Evolutionary conservation across 2,888 invertebrate species (phyloP), one percentile per base, ranked within the genome.

Genomic region (Lepidocyrtinus sp.): DNA sequence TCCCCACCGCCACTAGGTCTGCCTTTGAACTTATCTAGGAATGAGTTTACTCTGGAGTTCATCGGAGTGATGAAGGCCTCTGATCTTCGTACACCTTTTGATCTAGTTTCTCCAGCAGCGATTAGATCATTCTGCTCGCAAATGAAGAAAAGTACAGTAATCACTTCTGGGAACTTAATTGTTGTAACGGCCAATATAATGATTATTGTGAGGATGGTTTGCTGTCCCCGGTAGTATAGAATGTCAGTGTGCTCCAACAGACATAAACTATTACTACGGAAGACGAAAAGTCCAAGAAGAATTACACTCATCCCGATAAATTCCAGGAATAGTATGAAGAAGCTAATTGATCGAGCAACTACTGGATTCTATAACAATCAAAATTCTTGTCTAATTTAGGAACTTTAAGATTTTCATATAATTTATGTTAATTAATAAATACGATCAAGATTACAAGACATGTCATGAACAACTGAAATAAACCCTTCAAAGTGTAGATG

Each of bases 41-140:
- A 26, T 2, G 63, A 63, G 26, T 25, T 26, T 2, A 65, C 67
- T 64, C 80, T 25, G 27, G 75, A 75, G 2, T 3, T 17, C 71
- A 75, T 65, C 1, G 80, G 80, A 7, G 80, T 80, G 7, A 74
- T 7, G 50, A 80, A 80, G 7, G 80, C 80, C 1, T 80, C 80
- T 15, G 80, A 75, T 12, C 80, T 17, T 17, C 74, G 69, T 19
- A 22, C 80, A 5, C 80, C 80, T 67, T 80, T 80, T 2, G 79
- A 79, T n/a, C 73, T 74, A 0, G 64, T 74, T 70, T 79, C 74
- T 2, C 79, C 79, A 0, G 24, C 24, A 24, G 63, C 19, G 15
- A 79, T 63, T 0, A 73, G 59, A 15, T 46, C 19, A 36, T 24
- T 74, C 17, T 81, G 75, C 1, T 59, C 50, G 36, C 50, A 27